Conservation (phyloP, 64 coral and sea anemone genomes). For the Porites lutea region DNA sequence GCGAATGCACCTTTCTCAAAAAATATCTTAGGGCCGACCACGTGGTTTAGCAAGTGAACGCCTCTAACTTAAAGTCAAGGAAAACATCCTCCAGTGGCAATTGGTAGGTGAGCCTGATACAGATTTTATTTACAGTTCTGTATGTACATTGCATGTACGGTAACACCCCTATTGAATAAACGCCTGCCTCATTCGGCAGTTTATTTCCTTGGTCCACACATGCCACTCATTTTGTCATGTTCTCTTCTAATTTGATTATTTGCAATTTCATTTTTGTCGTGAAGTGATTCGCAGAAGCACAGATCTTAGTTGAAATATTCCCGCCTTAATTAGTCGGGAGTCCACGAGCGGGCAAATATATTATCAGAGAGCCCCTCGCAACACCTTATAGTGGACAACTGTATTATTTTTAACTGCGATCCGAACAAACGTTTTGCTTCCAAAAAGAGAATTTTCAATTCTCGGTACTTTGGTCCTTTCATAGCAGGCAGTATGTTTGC, state of each 20-base stretch:
- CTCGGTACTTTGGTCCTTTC: neutral
- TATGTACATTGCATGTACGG: neutral
- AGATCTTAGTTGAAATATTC: conserved; percentile 36
- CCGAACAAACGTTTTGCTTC: neutral
- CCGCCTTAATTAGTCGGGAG: conserved; percentile 23
- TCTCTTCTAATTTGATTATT: neutral
- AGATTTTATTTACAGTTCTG: neutral
- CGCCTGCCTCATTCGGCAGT: neutral
- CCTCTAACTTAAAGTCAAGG: neutral
- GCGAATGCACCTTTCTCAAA: neutral
- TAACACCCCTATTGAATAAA: conserved; percentile 28
- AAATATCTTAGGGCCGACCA: neutral
- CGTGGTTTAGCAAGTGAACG: conserved; percentile 30
- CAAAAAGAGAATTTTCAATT: neutral
- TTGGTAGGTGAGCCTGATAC: conserved; percentile 2
- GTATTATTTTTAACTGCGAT: neutral
- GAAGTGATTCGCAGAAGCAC: neutral
- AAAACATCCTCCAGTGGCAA: neutral
- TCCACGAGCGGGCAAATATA: conserved; percentile 1
- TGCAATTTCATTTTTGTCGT: neutral
- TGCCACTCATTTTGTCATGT: neutral
- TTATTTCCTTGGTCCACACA: neutral
- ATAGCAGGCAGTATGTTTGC: conserved; percentile 3
- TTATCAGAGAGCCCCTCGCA: conserved; percentile 13
- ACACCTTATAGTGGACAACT: too few relatives aligned